These are phyloP conservation scores for Quadriops clusia DNA, from an alignment of 2,888 invertebrate species.

Conservation along the genomic window DNA sequence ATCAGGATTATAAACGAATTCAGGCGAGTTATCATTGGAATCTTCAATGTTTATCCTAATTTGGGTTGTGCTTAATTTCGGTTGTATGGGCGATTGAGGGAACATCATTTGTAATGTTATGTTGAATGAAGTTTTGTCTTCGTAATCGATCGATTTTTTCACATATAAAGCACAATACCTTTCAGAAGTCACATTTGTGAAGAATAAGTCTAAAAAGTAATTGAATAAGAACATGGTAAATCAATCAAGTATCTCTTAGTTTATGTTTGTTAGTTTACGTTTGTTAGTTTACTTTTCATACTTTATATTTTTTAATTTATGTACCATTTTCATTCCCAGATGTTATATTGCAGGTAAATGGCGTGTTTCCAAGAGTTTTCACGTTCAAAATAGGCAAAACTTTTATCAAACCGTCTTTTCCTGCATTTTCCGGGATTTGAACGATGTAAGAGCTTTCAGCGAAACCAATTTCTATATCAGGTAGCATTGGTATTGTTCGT, in stretches of 20 bases:
- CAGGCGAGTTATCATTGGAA: conserved; percentile 81
- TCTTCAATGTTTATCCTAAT: conserved; percentile 75
- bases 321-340: conserved; percentile 64
- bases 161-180: conserved; percentile 73
- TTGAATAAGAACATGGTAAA: conserved; percentile 1
- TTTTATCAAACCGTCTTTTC: conserved; percentile 53
- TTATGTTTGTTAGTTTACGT: too few species aligned
- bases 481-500: conserved; percentile 54
- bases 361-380: conserved; percentile 53
- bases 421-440: conserved; percentile 68
- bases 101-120: conserved; percentile 69
- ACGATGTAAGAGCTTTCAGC: conserved; percentile 77
- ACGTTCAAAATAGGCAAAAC: conserved; percentile 64
- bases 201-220: conserved; percentile 53
- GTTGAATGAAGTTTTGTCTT: conserved; percentile 58
- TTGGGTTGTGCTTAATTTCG: conserved; percentile 58
- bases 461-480: conserved; percentile 72
- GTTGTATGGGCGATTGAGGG: conserved; percentile 68
- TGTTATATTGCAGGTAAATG: conserved; percentile 68
- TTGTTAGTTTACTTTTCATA: neutral
- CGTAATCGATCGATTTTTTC: conserved; percentile 66
- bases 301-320: conserved; percentile 7
- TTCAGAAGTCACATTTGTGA: conserved; percentile 60
- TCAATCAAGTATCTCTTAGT: too few species aligned
- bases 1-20: conserved; percentile 63